phyloP scores from a whole-genome alignment of 1,140 invertebrate genomes.

The Bombus vancouverensis region DNA sequence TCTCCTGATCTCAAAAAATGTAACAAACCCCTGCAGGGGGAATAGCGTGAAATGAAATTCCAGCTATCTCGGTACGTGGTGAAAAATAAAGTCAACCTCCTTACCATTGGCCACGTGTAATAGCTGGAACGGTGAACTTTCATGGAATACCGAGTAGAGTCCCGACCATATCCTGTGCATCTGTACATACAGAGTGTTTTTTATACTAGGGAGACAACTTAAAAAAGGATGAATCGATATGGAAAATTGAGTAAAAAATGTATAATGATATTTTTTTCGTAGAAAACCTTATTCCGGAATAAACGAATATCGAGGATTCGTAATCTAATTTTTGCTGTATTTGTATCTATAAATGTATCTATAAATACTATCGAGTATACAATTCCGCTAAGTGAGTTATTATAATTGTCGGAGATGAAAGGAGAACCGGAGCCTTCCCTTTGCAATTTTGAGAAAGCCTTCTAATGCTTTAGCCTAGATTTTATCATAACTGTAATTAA shows the following conservation, averaged over 20 bases:
- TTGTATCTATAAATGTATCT: too few relatives aligned
- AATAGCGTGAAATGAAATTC: slow-evolving; percentile 65
- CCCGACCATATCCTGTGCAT: background rate
- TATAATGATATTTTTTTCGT: too few relatives aligned
- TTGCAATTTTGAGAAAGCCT: too few relatives aligned
- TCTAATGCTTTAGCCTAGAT: too few relatives aligned
- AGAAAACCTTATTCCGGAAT: background rate
- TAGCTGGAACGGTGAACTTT: slow-evolving; percentile 49
- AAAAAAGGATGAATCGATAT: background rate
- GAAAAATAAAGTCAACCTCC: slow-evolving; percentile 66
- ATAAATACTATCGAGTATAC: too few relatives aligned
- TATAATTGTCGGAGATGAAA: too few relatives aligned
- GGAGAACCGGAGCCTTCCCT: too few relatives aligned
- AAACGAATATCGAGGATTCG: background rate
- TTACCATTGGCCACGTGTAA: slow-evolving; percentile 58
- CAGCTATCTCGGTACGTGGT: slow-evolving; percentile 66
- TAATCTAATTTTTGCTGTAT: too few relatives aligned
- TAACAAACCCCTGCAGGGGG: slow-evolving; percentile 61
- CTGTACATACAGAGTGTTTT: slow-evolving; percentile 23
- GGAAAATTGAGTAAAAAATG: too few relatives aligned
- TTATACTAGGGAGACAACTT: background rate
- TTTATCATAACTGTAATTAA: too few relatives aligned
- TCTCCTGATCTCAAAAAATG: slow-evolving; percentile 57
- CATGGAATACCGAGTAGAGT: slow-evolving; percentile 59
- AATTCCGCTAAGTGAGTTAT: too few relatives aligned